Conservation (phyloP, 1,140 invertebrate species). For the Hypsibius dujardini region DNA sequence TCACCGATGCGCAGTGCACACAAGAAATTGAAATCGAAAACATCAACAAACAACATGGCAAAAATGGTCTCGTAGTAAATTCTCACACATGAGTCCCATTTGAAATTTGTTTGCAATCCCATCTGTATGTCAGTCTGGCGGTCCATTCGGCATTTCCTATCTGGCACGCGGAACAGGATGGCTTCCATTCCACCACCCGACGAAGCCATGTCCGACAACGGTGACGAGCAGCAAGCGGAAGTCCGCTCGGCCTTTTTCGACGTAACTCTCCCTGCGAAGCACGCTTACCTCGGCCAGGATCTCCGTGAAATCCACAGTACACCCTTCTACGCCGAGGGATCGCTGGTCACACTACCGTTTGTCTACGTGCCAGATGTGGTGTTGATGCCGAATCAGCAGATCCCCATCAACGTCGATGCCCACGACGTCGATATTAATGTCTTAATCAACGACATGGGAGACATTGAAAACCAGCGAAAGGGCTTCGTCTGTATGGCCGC, state of each 20-base stretch:
- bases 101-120: no score
- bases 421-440: background rate
- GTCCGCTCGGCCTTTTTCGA: background rate
- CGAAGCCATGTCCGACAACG: no score
- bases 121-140: no score
- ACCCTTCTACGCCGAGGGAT: background rate
- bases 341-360: background rate
- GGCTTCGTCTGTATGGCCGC: constrained; percentile 16
- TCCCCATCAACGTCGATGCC: constrained; percentile 9
- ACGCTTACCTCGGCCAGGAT: background rate
- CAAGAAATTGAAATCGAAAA: no score
- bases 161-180: no score
- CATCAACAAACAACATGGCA: no score
- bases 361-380: constrained; percentile 7
- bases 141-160: no score
- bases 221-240: no score
- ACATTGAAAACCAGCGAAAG: background rate
- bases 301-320: background rate
- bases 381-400: constrained; percentile 9
- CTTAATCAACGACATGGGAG: background rate
- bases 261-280: background rate
- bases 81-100: no score
- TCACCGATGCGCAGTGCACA: no score
- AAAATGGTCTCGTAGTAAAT: no score
- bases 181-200: no score